Evolutionary conservation across 2,797 vertebrate species (phyloP).

Genomic region (Acestrorhynchus altus): DNA sequence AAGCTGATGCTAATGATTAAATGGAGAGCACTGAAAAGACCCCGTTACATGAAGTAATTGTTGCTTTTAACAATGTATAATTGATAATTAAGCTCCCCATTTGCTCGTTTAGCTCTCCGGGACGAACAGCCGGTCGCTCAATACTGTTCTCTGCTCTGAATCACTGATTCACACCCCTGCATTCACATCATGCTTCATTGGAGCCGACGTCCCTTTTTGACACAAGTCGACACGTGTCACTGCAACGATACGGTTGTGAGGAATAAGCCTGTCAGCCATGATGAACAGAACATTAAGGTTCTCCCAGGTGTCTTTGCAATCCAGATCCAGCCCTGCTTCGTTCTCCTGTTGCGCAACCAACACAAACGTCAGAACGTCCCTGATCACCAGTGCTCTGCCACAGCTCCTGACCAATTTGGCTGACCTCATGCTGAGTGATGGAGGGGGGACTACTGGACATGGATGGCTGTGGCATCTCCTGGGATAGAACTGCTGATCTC

Average conservation of each 20-base stretch:
- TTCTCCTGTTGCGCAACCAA: too few species aligned
- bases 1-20: background rate
- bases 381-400: too few species aligned
- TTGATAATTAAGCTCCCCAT: conserved; percentile 11
- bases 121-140: background rate
- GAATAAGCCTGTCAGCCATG: background rate
- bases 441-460: too few species aligned
- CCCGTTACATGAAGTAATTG: background rate
- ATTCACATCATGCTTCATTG: background rate
- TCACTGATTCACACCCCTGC: background rate
- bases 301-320: background rate
- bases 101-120: background rate
- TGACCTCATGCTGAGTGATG: too few species aligned
- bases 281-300: background rate
- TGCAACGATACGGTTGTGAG: background rate
- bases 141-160: background rate
- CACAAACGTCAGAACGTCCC: too few species aligned
- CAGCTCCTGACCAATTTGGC: too few species aligned
- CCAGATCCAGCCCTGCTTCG: background rate
- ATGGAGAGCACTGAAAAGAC: background rate
- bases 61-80: conserved; percentile 7
- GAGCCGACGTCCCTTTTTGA: background rate
- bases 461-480: too few species aligned
- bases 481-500: too few species aligned
- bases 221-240: background rate